Conservation (phyloP, 2,797 vertebrate species). For the Mallotus villosus region DNA sequence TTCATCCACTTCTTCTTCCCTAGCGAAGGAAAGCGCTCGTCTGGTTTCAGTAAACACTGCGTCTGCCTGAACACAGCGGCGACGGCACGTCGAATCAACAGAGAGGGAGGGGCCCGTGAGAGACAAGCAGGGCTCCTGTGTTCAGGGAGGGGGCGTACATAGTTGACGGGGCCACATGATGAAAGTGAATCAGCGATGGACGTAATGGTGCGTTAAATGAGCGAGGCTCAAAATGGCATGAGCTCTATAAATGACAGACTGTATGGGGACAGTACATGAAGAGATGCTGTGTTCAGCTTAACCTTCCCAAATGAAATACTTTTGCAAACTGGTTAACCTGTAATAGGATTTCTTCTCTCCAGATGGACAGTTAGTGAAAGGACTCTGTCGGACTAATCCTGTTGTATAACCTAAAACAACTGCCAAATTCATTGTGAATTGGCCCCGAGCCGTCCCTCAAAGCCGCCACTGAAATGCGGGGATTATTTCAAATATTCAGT, state of each 20-base stretch:
- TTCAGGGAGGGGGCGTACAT: neutral
- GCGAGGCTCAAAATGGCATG: neutral
- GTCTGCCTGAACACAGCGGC: slow-evolving; percentile 41
- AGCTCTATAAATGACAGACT: neutral
- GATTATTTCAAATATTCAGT: slow-evolving; percentile 23
- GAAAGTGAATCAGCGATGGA: neutral
- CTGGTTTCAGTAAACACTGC: slow-evolving; percentile 57
- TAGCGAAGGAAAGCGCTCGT: slow-evolving; percentile 52
- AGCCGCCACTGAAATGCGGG: neutral
- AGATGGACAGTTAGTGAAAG: too few relatives aligned
- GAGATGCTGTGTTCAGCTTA: too few relatives aligned
- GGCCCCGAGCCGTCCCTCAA: neutral
- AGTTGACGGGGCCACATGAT: neutral
- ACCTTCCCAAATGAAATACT: too few relatives aligned
- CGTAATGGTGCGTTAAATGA: neutral
- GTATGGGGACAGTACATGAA: neutral
- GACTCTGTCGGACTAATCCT: too few relatives aligned
- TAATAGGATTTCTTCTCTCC: too few relatives aligned
- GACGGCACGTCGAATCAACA: slow-evolving; percentile 41
- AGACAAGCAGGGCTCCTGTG: slow-evolving; percentile 8
- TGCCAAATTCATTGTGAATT: too few relatives aligned
- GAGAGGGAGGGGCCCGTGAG: slow-evolving; percentile 26
- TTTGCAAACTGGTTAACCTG: too few relatives aligned
- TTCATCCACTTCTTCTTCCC: slow-evolving; percentile 54
- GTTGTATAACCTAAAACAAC: too few relatives aligned